phyloP scores from a whole-genome alignment of 2,113 vertebrate species.

The Sceloporus undulatus region DNA sequence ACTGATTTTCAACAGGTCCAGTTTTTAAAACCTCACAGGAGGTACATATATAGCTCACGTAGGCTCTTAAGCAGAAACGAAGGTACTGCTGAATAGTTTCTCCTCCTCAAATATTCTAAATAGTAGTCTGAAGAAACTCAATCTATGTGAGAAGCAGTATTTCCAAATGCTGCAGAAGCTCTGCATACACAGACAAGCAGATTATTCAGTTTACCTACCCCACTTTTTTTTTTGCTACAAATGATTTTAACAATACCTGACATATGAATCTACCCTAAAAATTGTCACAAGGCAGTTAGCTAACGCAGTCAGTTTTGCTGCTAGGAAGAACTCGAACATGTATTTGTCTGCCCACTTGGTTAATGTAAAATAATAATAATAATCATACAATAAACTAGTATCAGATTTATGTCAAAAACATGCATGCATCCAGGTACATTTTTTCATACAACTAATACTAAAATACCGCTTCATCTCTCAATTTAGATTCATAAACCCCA shows the following conservation, averaged over 20 bases:
- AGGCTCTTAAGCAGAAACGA: constrained; percentile 7
- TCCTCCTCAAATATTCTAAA: neutral
- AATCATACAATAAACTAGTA: constrained; percentile 19
- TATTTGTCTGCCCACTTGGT: constrained; percentile 5
- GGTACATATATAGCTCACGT: neutral
- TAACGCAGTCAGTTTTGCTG: constrained; percentile 12
- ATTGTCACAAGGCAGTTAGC: constrained; percentile 23
- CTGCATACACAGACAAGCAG: neutral
- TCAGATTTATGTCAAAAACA: neutral
- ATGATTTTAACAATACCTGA: constrained; percentile 21
- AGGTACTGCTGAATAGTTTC: neutral
- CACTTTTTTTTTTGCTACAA: constrained; percentile 40
- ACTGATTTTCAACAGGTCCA: neutral
- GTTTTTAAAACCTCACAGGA: constrained; percentile 7
- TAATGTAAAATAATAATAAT: constrained; percentile 6
- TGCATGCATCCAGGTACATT: constrained; percentile 13
- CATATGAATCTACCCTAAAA: neutral
- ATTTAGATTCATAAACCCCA: neutral
- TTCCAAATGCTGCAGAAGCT: neutral
- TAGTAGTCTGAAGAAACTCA: neutral
- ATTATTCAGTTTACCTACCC: constrained; percentile 33
- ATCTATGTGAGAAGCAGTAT: constrained; percentile 19
- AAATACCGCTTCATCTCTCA: constrained; percentile 2
- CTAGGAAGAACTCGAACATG: constrained; percentile 12
- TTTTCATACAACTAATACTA: constrained; percentile 27